Evolutionary conservation across 1,140 invertebrate genomes (phyloP), one percentile per base, ranked within the genome.

Genomic region (Hesperophylax magnus): DNA sequence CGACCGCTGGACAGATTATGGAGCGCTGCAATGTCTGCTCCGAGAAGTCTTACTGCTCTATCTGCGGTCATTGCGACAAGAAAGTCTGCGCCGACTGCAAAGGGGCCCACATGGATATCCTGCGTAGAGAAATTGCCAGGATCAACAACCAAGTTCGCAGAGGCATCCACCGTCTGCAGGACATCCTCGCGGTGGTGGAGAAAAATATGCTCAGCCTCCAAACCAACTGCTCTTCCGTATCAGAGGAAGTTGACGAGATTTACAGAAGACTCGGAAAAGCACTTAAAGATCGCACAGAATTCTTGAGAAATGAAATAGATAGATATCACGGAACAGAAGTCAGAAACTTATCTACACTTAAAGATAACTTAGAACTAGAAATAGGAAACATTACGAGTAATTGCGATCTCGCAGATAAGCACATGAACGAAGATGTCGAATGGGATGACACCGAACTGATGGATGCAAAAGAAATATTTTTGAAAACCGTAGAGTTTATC

Each of bases 381-480:
- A 94, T 98, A 85, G 93, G 93, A 65, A 99, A 98, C 88, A 97
- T 99, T 79, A 92, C 94, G 85, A 97, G 96, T 86, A 99, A 99
- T 88, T 98, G 97, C 91, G 97, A 99, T 88, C 91, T 98, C 80
- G 97, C 96, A n/a, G 98, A 99, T 89, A 97, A 97, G 88, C 94
- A 97, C 89, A 95, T 98, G 92, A 94, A 94, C 86, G 94, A 96
- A 85, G 95, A 95, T 82, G 93, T 95, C 18, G 93, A 95, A 79
- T 97, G 96, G 96, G 95, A 97, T 84, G 95, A 98, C 86, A 93
- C 93, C 76, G 96, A 97, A 87, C 91, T 97, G 39, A 96, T 98
- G 90, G 97, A 98, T 86, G 96, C 96, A 61, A 98, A 98, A 90
- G 97, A 98, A 88, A 96, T 98, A 77, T 98, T 98, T 89, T 89